These are phyloP conservation scores for Leistus spinibarbis DNA, from an alignment of 2,888 invertebrate species.

Conservation along the genomic window DNA sequence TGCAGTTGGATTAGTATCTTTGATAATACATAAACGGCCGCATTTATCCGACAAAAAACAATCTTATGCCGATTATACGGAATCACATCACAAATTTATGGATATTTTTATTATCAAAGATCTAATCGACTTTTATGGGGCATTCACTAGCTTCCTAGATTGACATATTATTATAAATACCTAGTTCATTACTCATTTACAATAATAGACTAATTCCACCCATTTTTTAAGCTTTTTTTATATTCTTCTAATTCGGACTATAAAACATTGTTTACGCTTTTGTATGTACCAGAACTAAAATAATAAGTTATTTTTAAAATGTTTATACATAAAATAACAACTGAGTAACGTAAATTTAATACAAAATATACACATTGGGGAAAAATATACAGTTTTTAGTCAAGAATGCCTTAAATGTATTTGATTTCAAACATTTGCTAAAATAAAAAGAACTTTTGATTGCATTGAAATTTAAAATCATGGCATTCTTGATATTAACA, in stretches of 20 bases:
- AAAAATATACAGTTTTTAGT: neutral
- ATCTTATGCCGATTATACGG: neutral
- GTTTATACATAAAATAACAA: neutral
- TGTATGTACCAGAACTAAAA: neutral
- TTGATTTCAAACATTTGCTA: too few relatives aligned
- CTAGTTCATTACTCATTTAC: constrained; percentile 8
- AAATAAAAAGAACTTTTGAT: too few relatives aligned
- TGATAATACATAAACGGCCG: constrained; percentile 1
- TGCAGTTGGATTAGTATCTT: neutral
- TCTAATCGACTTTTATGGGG: neutral
- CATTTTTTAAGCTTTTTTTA: neutral
- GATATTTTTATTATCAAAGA: neutral
- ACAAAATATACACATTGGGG: neutral
- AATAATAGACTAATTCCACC: constrained; percentile 18
- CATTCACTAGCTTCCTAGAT: constrained; percentile 7
- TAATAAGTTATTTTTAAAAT: neutral
- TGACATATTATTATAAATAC: constrained; percentile 8
- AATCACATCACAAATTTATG: neutral
- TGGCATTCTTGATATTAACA: neutral
- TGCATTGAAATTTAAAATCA: neutral
- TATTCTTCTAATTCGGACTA: neutral
- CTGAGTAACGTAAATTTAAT: neutral
- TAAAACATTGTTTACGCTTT: neutral
- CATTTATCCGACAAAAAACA: neutral
- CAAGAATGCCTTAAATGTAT: neutral